phyloP scores from a whole-genome alignment of 2,113 vertebrate genomes.

The Callorhinus ursinus region DNA sequence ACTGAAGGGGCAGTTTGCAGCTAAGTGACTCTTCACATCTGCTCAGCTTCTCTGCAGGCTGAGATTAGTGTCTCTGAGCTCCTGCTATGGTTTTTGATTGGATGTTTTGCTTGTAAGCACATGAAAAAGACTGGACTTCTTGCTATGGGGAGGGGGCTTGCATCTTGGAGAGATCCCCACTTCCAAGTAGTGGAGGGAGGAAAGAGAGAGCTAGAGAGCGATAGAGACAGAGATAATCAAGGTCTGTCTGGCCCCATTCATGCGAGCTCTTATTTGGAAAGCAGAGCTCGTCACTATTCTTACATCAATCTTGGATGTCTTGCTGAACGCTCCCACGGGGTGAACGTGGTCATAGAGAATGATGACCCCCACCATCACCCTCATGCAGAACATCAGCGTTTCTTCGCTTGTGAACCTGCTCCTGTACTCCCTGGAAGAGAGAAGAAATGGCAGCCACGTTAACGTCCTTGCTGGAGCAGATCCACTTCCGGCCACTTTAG shows the following conservation, averaged over 20 bases:
- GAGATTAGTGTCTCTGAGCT: neutral
- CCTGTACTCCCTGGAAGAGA: conserved; percentile 92
- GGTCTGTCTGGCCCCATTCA: neutral
- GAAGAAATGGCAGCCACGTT: rapidly evolving
- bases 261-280: neutral
- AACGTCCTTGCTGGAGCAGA: neutral
- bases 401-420: conserved; percentile 97
- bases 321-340: conserved; percentile 98
- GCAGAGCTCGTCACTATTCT: conserved; percentile 70
- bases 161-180: neutral
- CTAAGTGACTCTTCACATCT: neutral
- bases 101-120: neutral
- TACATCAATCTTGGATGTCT: conserved; percentile 98
- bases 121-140: neutral
- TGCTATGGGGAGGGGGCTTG: rapidly evolving
- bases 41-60: neutral
- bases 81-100: neutral
- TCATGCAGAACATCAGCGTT: conserved; percentile 97
- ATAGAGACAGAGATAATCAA: neutral
- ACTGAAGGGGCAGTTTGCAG: neutral
- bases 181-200: neutral
- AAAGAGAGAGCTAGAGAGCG: neutral
- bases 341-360: conserved; percentile 99
- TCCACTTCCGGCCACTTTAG: neutral
- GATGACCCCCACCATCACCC: conserved; percentile 99